Evolutionary conservation across 2,888 invertebrate species (phyloP).

Genomic region (Hemaris fuciformis): DNA sequence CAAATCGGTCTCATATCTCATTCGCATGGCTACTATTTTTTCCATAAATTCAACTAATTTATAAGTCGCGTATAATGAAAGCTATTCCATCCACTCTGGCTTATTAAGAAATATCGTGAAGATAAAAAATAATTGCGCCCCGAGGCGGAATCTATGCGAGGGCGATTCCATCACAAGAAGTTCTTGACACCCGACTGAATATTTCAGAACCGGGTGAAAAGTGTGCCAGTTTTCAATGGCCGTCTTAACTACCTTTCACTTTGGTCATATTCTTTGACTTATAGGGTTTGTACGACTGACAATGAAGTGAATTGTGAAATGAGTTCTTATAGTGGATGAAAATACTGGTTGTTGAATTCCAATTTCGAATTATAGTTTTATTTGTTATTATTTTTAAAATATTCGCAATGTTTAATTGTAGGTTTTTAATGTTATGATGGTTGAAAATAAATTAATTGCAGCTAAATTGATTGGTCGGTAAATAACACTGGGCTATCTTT

Average conservation of each 20-base stretch:
- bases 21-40: too few species aligned
- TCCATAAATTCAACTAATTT: neutral
- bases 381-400: too few species aligned
- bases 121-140: conserved; percentile 9
- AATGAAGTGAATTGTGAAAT: neutral
- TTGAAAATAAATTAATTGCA: too few species aligned
- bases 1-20: too few species aligned
- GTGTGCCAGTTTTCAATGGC: conserved; percentile 7
- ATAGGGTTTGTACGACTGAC: neutral
- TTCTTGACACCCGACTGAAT: conserved; percentile 2
- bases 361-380: neutral
- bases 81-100: neutral
- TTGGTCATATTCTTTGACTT: conserved; percentile 1
- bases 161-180: conserved; percentile 7
- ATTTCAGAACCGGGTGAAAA: conserved; percentile 4
- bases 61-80: neutral
- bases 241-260: neutral
- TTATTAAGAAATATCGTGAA: neutral
- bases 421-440: too few species aligned
- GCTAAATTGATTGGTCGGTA: too few species aligned
- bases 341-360: neutral
- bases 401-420: too few species aligned
- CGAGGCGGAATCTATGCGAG: conserved; percentile 9
- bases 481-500: too few species aligned
- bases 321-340: neutral